Evolutionary conservation across 2,113 vertebrate genomes (phyloP).

Genomic region (Gobiocypris rarus): DNA sequence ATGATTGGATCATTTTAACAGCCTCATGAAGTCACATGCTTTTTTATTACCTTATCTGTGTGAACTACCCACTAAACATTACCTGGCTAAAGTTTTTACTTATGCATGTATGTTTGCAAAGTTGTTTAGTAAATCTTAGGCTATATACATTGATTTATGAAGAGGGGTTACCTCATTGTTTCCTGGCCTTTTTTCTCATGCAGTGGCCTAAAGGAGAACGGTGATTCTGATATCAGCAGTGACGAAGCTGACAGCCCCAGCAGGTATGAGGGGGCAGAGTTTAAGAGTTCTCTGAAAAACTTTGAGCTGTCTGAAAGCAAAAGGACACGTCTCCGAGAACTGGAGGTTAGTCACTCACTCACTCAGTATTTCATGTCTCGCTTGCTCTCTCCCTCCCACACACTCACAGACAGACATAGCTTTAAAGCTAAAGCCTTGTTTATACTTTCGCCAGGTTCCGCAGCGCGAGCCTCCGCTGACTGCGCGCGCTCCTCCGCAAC

Average conservation of each 20-base stretch:
- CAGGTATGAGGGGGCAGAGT: constrained; percentile 74
- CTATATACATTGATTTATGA: neutral
- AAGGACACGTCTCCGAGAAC: constrained; percentile 77
- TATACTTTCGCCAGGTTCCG: no score
- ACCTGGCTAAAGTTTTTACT: neutral
- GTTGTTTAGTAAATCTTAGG: neutral
- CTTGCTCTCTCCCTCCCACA: neutral
- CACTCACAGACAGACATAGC: neutral
- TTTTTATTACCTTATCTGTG: neutral
- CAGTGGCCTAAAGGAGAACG: constrained; percentile 65
- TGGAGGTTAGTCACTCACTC: constrained; percentile 70
- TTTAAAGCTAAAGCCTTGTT: no score
- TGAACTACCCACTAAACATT: neutral
- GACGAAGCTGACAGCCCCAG: constrained; percentile 68
- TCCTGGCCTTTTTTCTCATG: neutral
- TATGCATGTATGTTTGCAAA: no score
- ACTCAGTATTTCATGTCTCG: neutral
- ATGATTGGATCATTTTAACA: neutral
- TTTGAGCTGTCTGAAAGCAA: constrained; percentile 80
- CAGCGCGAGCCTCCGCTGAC: no score
- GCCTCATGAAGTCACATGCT: neutral
- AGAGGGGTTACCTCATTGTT: neutral
- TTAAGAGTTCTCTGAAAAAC: constrained; percentile 74
- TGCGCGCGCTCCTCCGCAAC: no score
- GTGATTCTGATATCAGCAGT: constrained; percentile 69